These are phyloP conservation scores for Lepidocyrtinus sp. DNA, from an alignment of 2,888 invertebrate species.

Conservation along the genomic window DNA sequence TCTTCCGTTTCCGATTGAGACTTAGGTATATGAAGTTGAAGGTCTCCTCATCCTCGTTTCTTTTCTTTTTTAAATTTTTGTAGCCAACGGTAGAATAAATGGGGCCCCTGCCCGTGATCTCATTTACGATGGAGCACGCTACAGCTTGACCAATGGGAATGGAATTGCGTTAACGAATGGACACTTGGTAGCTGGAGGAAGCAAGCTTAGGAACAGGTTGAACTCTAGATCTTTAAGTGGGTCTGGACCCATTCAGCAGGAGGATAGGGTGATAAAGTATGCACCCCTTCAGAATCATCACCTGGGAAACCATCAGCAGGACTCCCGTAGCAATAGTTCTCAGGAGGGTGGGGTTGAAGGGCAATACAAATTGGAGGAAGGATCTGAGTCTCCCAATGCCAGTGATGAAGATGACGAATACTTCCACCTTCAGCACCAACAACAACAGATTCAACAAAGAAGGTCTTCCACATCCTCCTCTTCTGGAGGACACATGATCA, in stretches of 20 bases:
- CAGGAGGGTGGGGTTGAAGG: slow-evolving; percentile 30
- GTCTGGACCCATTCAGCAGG: slow-evolving; percentile 28
- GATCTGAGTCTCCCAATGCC: slow-evolving; percentile 33
- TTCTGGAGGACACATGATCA: no score
- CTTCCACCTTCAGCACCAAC: slow-evolving; percentile 14
- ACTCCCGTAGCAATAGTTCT: slow-evolving; percentile 48
- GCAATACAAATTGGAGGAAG: slow-evolving; percentile 26
- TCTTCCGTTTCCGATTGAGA: no score
- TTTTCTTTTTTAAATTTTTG: neutral
- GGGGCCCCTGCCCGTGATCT: neutral
- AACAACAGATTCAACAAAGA: slow-evolving; percentile 5
- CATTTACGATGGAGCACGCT: neutral
- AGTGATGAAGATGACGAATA: slow-evolving; percentile 49
- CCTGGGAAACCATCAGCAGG: slow-evolving; percentile 26
- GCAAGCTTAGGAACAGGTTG: slow-evolving; percentile 34
- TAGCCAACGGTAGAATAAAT: neutral
- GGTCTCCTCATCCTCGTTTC: neutral
- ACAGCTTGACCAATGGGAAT: neutral
- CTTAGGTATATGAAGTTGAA: no score
- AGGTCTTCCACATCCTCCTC: neutral
- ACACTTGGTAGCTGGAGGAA: neutral
- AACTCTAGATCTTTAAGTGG: slow-evolving; percentile 43
- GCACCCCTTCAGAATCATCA: slow-evolving; percentile 43
- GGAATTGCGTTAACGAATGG: neutral
- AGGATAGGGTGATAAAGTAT: slow-evolving; percentile 48